These are phyloP conservation scores for Iphiclides podalirius DNA, from an alignment of 2,888 invertebrate genomes.

Conservation along the genomic window DNA sequence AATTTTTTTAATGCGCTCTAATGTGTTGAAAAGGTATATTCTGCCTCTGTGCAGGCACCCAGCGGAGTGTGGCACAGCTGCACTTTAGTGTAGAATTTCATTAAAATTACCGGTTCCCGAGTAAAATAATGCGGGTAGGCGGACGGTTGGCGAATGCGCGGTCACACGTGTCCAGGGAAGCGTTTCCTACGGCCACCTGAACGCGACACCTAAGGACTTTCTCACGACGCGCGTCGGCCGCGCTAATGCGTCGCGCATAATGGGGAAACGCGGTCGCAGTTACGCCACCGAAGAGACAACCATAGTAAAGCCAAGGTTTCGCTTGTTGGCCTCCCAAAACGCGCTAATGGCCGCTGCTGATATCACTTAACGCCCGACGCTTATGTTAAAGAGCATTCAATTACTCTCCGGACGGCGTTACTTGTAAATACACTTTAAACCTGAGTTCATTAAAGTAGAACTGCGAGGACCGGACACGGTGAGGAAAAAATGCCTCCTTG, in stretches of 20 bases:
- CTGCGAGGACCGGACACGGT: slow-evolving; percentile 24
- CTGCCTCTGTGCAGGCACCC: slow-evolving; percentile 44
- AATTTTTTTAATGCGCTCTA: slow-evolving; percentile 54
- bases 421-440: slow-evolving; percentile 33
- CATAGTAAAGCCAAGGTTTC: too few species aligned
- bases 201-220: slow-evolving; percentile 48
- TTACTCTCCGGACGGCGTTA: too few species aligned
- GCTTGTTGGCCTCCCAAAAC: not conserved
- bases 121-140: slow-evolving; percentile 69
- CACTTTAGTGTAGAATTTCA: slow-evolving; percentile 68
- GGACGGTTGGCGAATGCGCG: slow-evolving; percentile 55
- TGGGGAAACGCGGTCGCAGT: slow-evolving; percentile 44
- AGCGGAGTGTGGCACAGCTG: slow-evolving; percentile 68
- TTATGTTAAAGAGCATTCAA: too few species aligned
- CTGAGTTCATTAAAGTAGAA: slow-evolving; percentile 30
- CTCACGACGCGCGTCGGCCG: slow-evolving; percentile 58
- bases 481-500: slow-evolving; percentile 28
- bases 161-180: slow-evolving; percentile 65
- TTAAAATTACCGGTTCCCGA: slow-evolving; percentile 68
- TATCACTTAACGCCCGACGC: not conserved
- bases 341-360: not conserved
- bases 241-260: slow-evolving; percentile 39
- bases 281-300: too few species aligned
- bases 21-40: slow-evolving; percentile 54
- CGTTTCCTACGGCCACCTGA: slow-evolving; percentile 63